phyloP scores from a whole-genome alignment of 2,797 vertebrate species.

The Triplophysa bombifrons region DNA sequence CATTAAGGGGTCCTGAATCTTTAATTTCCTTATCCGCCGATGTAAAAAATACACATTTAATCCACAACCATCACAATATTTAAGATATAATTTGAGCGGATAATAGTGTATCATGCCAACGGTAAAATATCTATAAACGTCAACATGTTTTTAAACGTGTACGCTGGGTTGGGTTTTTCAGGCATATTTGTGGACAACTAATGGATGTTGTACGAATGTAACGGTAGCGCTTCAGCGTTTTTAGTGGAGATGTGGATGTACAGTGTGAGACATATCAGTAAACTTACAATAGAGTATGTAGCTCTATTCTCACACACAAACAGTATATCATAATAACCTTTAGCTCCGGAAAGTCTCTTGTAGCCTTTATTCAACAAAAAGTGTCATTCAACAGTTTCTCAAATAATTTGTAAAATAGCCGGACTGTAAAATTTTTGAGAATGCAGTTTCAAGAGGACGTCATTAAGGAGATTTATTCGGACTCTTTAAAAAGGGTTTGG shows the following conservation, averaged over 20 bases:
- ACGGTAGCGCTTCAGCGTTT: background rate
- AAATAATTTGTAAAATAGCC: too few relatives aligned
- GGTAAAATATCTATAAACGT: background rate
- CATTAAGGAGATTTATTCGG: too few relatives aligned
- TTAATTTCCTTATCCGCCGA: constrained; percentile 13
- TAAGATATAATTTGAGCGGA: background rate
- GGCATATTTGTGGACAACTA: constrained; percentile 49
- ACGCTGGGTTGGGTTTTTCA: constrained; percentile 6
- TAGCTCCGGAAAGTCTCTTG: background rate
- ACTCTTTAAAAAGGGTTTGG: too few relatives aligned
- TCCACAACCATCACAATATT: background rate
- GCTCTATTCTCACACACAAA: background rate
- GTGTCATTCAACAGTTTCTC: background rate
- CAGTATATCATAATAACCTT: background rate
- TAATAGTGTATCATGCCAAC: background rate
- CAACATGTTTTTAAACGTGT: background rate
- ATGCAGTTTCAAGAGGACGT: too few relatives aligned
- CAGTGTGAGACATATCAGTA: background rate
- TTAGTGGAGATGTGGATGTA: background rate
- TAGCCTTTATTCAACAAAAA: background rate
- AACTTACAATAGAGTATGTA: background rate
- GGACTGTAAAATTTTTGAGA: too few relatives aligned
- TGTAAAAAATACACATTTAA: background rate
- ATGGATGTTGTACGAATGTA: constrained; percentile 6
- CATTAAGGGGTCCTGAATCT: constrained; percentile 64